Base-by-base conservation (phyloP, 2,888 invertebrate species). In the Vanessa cardui region DNA sequence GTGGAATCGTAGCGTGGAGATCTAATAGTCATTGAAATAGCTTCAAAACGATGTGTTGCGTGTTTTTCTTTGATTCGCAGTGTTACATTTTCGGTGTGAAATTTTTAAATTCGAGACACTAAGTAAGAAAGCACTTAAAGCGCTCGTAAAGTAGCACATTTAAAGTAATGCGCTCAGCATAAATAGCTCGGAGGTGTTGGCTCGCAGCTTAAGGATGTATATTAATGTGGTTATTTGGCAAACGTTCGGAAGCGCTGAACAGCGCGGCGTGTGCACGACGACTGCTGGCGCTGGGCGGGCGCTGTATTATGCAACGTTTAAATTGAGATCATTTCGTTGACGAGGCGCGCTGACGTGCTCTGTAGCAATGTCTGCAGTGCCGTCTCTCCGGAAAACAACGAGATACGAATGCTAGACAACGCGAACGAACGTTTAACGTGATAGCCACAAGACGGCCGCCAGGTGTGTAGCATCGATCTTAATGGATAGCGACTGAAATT, bases 161-260 rank as follows among this genome's bases (percentile, higher is more conserved):
- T 58, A 46, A 33, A 54, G 16, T 26, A 54, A 47, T 21, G 58
- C 47, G 46, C 20, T 63, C 33, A 46, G 46, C 45, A 20, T 15
- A 16, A 46, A 26, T 21, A 39, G 58, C 39, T 50, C 20, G 61
- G 62, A 58, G 47, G 49, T 33, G 56, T 58, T 56, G 56, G 56
- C 56, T 46, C 58, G 64, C 21, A 20, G 39, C 64, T 64, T 26
- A 44, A 58, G 52, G 45, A n/a, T 52, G 44, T 44, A 18, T 47
- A 47, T 62, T 64, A 56, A 58, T 64, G 58, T 39, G 47, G 64
- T 47, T 64, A 64, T 64, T 64, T 64, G 64, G 64, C 58, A 64
- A 64, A 33, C 31, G 26, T n/a, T 47, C 31, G 31, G 15, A n/a
- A 54, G 54, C 54, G 33, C 54, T 12, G 31, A 21, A 26, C 26